Evolutionary conservation across 1,140 invertebrate genomes (phyloP), one percentile per base, ranked within the genome.

Genomic region (Sycophila sp.): DNA sequence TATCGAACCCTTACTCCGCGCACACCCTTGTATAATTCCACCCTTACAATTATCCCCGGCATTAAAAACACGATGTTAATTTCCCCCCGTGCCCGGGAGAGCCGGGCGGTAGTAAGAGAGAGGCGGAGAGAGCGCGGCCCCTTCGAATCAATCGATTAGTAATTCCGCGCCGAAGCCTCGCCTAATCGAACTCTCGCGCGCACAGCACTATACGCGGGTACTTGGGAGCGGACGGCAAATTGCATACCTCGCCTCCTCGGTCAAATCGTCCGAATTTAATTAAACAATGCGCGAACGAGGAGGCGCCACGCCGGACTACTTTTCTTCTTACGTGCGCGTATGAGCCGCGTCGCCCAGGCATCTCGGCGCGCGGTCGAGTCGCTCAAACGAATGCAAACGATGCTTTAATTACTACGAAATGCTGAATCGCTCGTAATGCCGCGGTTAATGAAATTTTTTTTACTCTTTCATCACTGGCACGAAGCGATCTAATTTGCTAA

Each of bases 1-100:
- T 3, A 42, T 8, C 56, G 19, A 60, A 42, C 34, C 55, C 34
- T 24, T 8, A 36, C 42, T 15, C 40, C 13, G 53, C 15, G 0
- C 22, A 42, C 38, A 75, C 81, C 83, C 81, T 81, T 76, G 79
- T 83, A 81, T 83, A 82, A 84, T 85, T 83, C 80, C 81, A 84
- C 83, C 83, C 83, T 85, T 83, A 83, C 83, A 85, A 86, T 86
- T 83, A 85, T 82, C 80, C 81, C 79, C 75, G 60, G 81, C 79
- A 84, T 84, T 85, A 84, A 84, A 85, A 85, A 83, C 82, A 82
- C 83, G 83, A 84, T 83, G 84, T 86, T 86, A 84, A 86, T 86
- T 84, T 85, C 81, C 78, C 78, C 77, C 56, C 58, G 38, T 34
- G 19, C 42, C 71, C 65, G 75, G 75, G 74, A 73, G 76, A 75